phyloP scores from a whole-genome alignment of 2,797 vertebrate species.

The Malurus leucopterus region DNA sequence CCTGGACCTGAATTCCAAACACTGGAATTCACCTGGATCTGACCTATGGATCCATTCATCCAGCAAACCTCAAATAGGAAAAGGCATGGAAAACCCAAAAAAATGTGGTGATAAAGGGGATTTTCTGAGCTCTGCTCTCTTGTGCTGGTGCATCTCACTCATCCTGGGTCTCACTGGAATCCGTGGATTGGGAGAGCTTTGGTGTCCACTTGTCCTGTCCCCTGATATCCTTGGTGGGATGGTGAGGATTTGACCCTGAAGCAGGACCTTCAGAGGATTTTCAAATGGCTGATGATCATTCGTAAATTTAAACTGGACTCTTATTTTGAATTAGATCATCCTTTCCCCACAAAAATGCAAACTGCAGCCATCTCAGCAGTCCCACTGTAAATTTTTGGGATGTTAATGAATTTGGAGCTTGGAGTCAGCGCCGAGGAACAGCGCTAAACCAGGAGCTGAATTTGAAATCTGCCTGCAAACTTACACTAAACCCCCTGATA shows the following conservation, averaged over 20 bases:
- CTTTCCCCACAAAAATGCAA: neutral
- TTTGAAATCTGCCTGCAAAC: neutral
- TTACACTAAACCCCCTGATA: neutral
- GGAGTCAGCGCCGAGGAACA: neutral
- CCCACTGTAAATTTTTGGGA: neutral
- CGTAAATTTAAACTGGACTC: neutral
- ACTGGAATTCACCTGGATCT: neutral
- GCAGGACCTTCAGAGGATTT: neutral
- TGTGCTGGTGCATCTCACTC: neutral
- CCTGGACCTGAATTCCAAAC: too few relatives aligned
- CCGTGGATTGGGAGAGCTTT: neutral
- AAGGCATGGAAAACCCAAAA: neutral
- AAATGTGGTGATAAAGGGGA: accelerated
- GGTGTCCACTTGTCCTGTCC: neutral
- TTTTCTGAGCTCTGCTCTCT: neutral
- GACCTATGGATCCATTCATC: accelerated
- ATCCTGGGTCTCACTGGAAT: neutral
- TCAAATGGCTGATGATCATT: neutral
- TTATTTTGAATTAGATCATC: neutral
- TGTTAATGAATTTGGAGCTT: neutral
- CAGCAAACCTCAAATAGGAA: neutral
- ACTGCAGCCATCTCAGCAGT: neutral
- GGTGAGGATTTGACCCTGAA: neutral
- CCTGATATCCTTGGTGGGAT: neutral
- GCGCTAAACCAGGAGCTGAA: neutral